Percentiles rank a stretch among this genome's conserved stretches.
Conservation (phyloP, 2,113 vertebrate genomes). For the Tupaia chinensis region DNA sequence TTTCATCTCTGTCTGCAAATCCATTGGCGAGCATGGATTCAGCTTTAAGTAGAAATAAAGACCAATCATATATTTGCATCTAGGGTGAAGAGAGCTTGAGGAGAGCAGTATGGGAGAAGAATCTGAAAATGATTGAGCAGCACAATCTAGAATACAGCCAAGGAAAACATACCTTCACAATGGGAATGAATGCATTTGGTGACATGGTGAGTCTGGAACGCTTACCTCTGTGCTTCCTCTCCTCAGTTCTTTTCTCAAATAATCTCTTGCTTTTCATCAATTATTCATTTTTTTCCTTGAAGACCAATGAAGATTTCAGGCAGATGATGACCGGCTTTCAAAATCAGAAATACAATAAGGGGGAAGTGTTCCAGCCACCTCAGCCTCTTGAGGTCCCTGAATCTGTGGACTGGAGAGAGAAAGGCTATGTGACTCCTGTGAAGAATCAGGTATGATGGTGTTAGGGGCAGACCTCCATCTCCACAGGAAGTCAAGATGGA, state of each 20-base stretch:
- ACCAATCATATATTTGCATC: background rate
- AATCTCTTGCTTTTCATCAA: background rate
- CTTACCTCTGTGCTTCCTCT: background rate
- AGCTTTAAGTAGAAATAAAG: background rate
- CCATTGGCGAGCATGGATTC: background rate
- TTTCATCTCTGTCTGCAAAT: background rate
- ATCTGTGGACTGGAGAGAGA: constrained; percentile 93
- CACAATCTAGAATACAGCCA: constrained; percentile 93
- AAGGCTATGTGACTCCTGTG: constrained; percentile 95
- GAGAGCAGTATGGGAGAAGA: constrained; percentile 94
- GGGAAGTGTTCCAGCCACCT: constrained; percentile 90
- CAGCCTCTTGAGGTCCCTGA: constrained; percentile 87
- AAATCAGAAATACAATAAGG: constrained; percentile 83
- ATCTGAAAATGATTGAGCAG: constrained; percentile 92
- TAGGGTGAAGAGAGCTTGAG: constrained; percentile 94
- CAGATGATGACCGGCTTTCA: constrained; percentile 94
- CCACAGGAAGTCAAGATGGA: background rate
- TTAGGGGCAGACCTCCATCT: background rate
- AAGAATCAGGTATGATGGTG: constrained; percentile 92
- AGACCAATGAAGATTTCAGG: constrained; percentile 95
- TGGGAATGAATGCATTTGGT: constrained; percentile 95
- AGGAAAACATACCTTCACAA: constrained; percentile 90
- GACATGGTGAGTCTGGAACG: constrained; percentile 91
- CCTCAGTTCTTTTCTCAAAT: background rate
- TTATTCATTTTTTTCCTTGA: constrained; percentile 50